Evolutionary conservation across 1,140 invertebrate species (phyloP).

Genomic region (Nasonia giraulti): DNA sequence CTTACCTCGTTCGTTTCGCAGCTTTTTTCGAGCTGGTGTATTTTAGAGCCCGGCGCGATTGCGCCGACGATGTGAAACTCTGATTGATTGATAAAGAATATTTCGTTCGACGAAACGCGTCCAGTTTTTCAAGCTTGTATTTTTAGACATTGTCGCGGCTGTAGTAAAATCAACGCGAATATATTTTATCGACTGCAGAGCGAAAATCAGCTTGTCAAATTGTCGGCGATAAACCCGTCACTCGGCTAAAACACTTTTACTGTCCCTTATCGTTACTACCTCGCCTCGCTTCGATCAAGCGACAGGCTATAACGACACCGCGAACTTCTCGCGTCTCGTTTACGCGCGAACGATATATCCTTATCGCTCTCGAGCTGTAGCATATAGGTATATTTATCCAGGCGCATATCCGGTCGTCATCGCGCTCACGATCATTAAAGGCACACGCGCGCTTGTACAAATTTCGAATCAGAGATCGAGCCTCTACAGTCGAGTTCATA

Average conservation of each 20-base stretch:
- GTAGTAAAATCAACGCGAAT: too few species aligned
- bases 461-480: conserved; percentile 63
- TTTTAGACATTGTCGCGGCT: too few species aligned
- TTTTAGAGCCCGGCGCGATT: neutral
- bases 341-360: neutral
- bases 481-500: conserved; percentile 56
- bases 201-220: too few species aligned
- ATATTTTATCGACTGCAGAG: too few species aligned
- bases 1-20: conserved; percentile 50
- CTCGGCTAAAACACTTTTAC: neutral
- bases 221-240: neutral
- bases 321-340: neutral
- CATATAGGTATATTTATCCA: neutral
- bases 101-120: neutral
- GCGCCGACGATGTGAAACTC: neutral
- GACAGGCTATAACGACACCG: neutral
- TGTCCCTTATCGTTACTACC: neutral
- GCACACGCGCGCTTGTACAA: conserved; percentile 56
- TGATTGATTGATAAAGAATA: neutral
- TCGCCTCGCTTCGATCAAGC: neutral
- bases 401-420: conserved; percentile 58
- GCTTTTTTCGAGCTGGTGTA: neutral
- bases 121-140: too few species aligned
- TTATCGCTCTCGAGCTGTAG: neutral
- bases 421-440: conserved; percentile 61